A percentile compares a stretch with the other conserved stretches of the same genome.
Evolutionary conservation across 2,113 vertebrate genomes (phyloP).

Genomic region (Megaceryle maxima): DNA sequence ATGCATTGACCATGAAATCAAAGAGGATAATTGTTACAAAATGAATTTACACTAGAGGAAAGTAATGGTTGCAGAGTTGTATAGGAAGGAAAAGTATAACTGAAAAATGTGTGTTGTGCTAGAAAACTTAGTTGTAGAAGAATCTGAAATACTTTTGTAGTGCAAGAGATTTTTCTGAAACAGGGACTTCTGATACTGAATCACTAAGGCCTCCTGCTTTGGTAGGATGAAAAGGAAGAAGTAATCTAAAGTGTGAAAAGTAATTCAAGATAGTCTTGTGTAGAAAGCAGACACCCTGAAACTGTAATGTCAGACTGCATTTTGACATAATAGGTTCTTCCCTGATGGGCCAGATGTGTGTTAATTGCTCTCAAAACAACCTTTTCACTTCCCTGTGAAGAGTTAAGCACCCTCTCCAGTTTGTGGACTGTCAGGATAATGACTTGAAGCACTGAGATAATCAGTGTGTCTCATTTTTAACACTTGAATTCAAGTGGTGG

Average conservation of each 20-base stretch:
- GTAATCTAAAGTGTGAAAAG: neutral
- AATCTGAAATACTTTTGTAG: neutral
- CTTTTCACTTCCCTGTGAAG: neutral
- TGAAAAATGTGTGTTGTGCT: neutral
- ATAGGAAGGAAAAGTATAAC: neutral
- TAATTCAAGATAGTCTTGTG: neutral
- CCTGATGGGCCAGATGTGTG: neutral
- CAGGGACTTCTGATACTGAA: neutral
- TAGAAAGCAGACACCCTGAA: neutral
- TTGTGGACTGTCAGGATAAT: neutral
- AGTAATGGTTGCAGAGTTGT: neutral
- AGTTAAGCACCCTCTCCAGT: neutral
- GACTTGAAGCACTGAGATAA: neutral
- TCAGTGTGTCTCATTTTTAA: neutral
- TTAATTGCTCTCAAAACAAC: neutral
- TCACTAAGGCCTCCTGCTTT: neutral
- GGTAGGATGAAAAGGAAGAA: neutral
- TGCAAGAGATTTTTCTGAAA: neutral
- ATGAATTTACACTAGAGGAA: neutral
- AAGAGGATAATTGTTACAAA: constrained; percentile 22
- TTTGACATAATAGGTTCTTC: neutral
- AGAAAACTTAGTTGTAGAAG: neutral
- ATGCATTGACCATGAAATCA: constrained; percentile 25
- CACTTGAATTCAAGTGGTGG: neutral
- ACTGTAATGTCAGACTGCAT: neutral